Conservation (phyloP, 2,113 vertebrate species). For the Notarius quadriscutis region DNA sequence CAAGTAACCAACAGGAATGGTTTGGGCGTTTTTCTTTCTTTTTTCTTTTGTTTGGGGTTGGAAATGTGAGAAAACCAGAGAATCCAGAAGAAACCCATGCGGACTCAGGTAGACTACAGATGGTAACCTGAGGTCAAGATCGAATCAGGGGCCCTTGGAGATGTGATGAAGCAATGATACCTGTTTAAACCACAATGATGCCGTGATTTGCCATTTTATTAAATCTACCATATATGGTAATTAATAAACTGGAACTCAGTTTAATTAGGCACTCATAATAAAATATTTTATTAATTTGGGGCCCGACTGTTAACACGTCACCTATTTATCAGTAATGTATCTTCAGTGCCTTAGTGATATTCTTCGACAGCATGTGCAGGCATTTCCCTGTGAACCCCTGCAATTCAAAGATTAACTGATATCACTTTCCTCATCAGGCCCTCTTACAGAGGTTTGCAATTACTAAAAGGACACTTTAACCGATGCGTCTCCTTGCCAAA, state of each 20-base stretch:
- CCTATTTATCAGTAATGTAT: background rate
- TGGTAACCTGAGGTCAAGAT: background rate
- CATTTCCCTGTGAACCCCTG: slow-evolving; percentile 15
- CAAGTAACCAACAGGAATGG: too few species aligned
- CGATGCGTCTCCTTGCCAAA: background rate
- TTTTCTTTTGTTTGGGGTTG: background rate
- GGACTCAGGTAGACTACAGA: background rate
- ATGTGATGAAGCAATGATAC: background rate
- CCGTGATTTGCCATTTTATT: background rate
- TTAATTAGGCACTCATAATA: background rate
- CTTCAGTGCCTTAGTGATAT: background rate
- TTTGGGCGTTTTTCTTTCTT: too few species aligned
- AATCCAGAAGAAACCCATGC: background rate
- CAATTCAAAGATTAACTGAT: slow-evolving; percentile 1
- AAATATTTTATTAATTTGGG: slow-evolving; percentile 1
- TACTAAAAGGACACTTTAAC: slow-evolving; percentile 17
- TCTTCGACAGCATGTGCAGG: background rate
- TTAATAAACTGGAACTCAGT: slow-evolving; percentile 1
- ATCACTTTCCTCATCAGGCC: slow-evolving; percentile 4
- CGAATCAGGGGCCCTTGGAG: background rate
- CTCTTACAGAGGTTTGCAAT: slow-evolving; percentile 4
- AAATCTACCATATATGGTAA: background rate
- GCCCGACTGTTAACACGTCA: background rate
- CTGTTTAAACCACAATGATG: background rate
- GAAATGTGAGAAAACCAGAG: background rate